Percentiles rank a stretch among this genome's conserved stretches.
Conservation (phyloP, 2,797 vertebrate genomes). For the Clarias platycephalus region DNA sequence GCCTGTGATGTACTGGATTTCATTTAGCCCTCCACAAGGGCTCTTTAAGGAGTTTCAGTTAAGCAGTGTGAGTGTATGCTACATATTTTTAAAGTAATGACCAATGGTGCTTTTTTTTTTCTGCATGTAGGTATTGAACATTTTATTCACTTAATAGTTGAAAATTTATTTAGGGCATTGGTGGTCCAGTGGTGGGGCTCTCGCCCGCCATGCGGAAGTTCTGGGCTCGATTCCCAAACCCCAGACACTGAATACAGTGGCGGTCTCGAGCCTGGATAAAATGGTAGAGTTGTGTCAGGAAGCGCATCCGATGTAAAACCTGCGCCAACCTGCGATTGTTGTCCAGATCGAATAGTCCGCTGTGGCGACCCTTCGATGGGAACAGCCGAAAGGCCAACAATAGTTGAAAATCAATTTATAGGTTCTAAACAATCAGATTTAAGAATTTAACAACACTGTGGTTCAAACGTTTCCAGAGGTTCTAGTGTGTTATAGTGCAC, state of each 20-base stretch:
- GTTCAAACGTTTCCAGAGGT: constrained; percentile 9
- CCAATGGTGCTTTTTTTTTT: not conserved
- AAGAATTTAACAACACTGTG: not conserved
- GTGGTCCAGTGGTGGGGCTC: no score
- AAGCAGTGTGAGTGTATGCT: not conserved
- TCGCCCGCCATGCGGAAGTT: no score
- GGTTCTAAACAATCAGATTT: not conserved
- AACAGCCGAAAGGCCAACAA: no score
- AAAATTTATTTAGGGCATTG: not conserved
- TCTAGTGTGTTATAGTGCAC: not conserved
- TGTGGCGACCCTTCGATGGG: no score
- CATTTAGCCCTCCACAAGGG: not conserved
- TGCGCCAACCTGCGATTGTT: no score
- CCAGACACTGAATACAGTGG: no score
- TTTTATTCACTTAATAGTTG: not conserved
- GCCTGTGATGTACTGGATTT: not conserved
- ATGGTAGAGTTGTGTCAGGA: no score
- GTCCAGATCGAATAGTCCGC: no score
- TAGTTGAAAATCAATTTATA: not conserved
- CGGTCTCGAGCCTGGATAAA: no score
- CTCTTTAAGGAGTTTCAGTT: not conserved
- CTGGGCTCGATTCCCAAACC: no score
- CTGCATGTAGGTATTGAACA: not conserved
- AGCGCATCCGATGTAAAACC: no score
- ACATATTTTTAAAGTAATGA: not conserved